Conservation (phyloP, 2,888 invertebrate species). For the Pteria penguin region DNA sequence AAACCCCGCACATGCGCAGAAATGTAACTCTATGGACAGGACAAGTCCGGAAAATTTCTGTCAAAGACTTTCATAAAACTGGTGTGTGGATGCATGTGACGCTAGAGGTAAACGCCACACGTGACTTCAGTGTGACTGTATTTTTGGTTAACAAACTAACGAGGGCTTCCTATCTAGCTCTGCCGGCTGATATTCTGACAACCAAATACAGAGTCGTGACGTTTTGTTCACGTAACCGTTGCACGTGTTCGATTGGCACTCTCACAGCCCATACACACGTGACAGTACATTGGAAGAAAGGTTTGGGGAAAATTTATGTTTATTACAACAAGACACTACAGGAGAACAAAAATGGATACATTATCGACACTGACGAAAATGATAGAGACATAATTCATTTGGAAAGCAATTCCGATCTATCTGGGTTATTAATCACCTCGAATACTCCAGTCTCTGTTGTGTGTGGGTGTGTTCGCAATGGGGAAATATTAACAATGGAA, state of each 20-base stretch:
- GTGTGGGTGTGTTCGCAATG: background rate
- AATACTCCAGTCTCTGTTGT: background rate
- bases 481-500: background rate
- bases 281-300: background rate
- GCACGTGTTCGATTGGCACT: background rate
- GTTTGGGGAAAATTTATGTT: no score
- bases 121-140: background rate
- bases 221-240: background rate
- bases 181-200: background rate
- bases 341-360: background rate
- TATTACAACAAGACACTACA: no score
- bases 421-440: background rate
- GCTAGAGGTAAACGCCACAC: background rate
- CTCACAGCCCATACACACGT: background rate
- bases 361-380: background rate
- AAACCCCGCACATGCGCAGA: background rate
- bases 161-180: background rate
- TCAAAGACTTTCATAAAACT: background rate
- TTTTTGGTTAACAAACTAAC: background rate
- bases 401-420: background rate
- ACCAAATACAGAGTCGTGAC: background rate
- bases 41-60: background rate
- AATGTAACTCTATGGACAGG: background rate
- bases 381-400: background rate
- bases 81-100: background rate